phyloP scores from a whole-genome alignment of 2,113 vertebrate species.

The Xiphophorus hellerii region DNA sequence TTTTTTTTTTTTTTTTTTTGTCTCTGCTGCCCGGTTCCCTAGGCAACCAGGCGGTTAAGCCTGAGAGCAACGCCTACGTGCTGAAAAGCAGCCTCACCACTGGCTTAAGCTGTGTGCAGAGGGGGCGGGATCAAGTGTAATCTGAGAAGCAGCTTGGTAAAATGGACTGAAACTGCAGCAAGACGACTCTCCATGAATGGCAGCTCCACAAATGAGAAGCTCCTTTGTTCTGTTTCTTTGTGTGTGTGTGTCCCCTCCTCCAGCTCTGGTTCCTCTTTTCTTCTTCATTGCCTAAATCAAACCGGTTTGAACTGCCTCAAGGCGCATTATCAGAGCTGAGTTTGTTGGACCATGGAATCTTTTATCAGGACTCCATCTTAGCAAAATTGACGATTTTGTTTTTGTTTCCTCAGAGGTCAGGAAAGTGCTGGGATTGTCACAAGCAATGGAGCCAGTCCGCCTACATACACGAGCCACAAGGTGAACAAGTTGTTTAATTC shows the following conservation, averaged over 20 bases:
- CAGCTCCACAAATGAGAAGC: slow-evolving; percentile 50
- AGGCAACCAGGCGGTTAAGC: slow-evolving; percentile 93
- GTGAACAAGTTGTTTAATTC: slow-evolving; percentile 75
- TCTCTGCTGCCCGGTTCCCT: slow-evolving; percentile 91
- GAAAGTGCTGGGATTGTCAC: slow-evolving; percentile 97
- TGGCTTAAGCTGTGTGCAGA: slow-evolving; percentile 92
- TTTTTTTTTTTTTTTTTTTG: slow-evolving; percentile 57
- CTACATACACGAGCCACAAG: slow-evolving; percentile 91
- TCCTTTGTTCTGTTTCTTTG: not conserved
- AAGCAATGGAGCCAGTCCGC: slow-evolving; percentile 88
- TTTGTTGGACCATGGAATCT: not conserved
- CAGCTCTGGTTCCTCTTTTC: not conserved
- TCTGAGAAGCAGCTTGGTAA: slow-evolving; percentile 89
- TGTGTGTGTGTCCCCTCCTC: not conserved
- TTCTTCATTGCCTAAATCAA: slow-evolving; percentile 35
- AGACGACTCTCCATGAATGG: slow-evolving; percentile 67
- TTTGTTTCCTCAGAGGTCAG: slow-evolving; percentile 86
- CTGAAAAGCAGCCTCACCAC: slow-evolving; percentile 89
- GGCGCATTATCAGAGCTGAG: not conserved
- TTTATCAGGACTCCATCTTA: not conserved
- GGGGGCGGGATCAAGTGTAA: slow-evolving; percentile 84
- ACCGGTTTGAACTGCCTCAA: slow-evolving; percentile 67
- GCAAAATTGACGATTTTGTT: not conserved
- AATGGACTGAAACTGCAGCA: slow-evolving; percentile 75
- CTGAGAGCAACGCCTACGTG: slow-evolving; percentile 86